phyloP scores from a whole-genome alignment of 2,888 invertebrate genomes.

The Ichneumon xanthorius region DNA sequence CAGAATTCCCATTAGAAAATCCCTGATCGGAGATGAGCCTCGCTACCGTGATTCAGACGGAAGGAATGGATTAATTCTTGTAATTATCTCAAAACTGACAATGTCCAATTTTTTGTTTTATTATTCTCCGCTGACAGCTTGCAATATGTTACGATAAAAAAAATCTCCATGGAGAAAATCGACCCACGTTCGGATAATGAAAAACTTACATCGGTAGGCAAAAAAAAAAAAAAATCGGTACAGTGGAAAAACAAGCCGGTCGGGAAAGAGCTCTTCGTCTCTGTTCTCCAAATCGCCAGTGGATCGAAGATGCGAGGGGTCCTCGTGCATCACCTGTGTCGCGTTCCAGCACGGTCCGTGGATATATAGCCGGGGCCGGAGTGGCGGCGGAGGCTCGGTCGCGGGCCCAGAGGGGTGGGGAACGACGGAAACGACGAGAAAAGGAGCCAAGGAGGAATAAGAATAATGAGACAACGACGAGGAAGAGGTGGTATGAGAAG shows the following conservation, averaged over 20 bases:
- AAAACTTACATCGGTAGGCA: background rate
- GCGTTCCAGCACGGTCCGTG: conserved; percentile 69
- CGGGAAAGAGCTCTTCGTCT: conserved; percentile 71
- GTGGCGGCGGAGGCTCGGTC: conserved; percentile 69
- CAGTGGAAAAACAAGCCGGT: conserved; percentile 35
- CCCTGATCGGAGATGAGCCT: no score
- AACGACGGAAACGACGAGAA: conserved; percentile 26
- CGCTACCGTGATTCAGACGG: no score
- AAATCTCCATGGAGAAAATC: no score
- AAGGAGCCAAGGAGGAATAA: conserved; percentile 31
- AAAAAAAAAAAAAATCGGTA: background rate
- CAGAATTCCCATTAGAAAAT: no score
- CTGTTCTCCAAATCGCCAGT: conserved; percentile 65
- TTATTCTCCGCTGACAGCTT: no score
- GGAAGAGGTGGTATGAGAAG: conserved; percentile 29
- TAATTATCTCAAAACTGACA: no score
- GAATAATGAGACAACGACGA: conserved; percentile 39
- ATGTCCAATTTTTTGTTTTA: no score
- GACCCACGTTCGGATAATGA: no score
- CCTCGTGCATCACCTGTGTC: conserved; percentile 80
- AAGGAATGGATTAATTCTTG: no score
- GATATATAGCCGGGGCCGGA: conserved; percentile 75
- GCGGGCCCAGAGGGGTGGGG: conserved; percentile 29
- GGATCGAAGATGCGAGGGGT: conserved; percentile 79
- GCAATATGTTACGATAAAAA: no score